These are phyloP conservation scores for Imbricaverruca yamaguchii DNA, from an alignment of 2,888 invertebrate genomes.

Conservation along the genomic window DNA sequence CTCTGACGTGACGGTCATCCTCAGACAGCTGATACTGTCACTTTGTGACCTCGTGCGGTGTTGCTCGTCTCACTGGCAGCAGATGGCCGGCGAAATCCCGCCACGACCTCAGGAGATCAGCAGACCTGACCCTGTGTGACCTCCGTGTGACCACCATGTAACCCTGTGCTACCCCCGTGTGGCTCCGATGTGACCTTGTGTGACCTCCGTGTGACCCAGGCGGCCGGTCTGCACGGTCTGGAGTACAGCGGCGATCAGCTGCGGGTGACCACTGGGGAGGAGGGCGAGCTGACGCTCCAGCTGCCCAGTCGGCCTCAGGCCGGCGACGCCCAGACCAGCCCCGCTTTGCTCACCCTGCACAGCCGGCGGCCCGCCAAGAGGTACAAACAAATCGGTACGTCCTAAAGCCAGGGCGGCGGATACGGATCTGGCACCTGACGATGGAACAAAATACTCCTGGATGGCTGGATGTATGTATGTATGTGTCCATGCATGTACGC, in stretches of 20 bases:
- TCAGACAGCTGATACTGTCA: too few relatives aligned
- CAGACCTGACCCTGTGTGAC: too few relatives aligned
- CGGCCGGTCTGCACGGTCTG: constrained; percentile 23
- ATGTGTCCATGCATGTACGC: background rate
- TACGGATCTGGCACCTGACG: too few relatives aligned
- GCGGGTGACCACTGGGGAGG: constrained; percentile 7
- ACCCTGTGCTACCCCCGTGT: too few relatives aligned
- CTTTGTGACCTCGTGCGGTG: too few relatives aligned
- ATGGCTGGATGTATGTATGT: too few relatives aligned
- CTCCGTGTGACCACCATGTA: background rate
- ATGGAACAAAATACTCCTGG: too few relatives aligned
- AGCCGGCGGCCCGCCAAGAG: background rate
- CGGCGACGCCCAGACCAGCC: constrained; percentile 40
- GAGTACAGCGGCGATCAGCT: background rate
- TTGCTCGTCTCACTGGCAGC: too few relatives aligned
- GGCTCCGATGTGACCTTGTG: background rate
- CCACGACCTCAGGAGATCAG: too few relatives aligned
- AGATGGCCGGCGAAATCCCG: too few relatives aligned
- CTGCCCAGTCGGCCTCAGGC: background rate
- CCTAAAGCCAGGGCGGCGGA: too few relatives aligned
- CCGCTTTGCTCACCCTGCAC: constrained; percentile 40
- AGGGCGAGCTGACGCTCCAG: background rate
- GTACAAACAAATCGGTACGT: background rate
- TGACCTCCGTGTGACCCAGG: constrained; percentile 9
- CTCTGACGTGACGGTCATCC: too few relatives aligned